Conservation (phyloP, 2,113 vertebrate genomes). For the Sylvilagus bachmani region DNA sequence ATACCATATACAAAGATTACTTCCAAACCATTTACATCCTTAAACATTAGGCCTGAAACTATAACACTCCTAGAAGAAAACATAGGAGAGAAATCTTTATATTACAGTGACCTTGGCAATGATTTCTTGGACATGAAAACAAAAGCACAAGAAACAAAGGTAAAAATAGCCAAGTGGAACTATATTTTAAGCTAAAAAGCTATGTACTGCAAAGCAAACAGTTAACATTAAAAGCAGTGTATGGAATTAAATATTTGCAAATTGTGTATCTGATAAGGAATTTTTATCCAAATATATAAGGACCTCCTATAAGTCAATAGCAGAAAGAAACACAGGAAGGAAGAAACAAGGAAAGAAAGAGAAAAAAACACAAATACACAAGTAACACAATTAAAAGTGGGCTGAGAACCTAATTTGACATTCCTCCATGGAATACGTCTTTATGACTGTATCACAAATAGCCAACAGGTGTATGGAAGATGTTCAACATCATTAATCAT, state of each 20-base stretch:
- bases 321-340: too few species aligned
- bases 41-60: not conserved
- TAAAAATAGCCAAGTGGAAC: not conserved
- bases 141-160: not conserved
- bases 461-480: not conserved
- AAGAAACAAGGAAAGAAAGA: too few species aligned
- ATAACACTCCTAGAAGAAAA: not conserved
- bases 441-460: too few species aligned
- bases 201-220: not conserved
- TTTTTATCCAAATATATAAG: too few species aligned
- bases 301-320: too few species aligned
- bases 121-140: not conserved
- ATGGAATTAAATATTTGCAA: too few species aligned
- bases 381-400: too few species aligned
- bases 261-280: too few species aligned
- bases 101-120: not conserved
- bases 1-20: not conserved
- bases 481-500: not conserved
- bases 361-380: too few species aligned
- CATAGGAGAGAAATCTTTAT: not conserved
- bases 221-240: not conserved
- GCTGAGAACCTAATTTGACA: too few species aligned
- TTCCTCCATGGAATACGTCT: too few species aligned
- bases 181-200: not conserved
- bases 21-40: not conserved